Percentiles rank a stretch among this genome's conserved stretches.
Conservation (phyloP, 1,140 invertebrate genomes). For the Tribolium castaneum region DNA sequence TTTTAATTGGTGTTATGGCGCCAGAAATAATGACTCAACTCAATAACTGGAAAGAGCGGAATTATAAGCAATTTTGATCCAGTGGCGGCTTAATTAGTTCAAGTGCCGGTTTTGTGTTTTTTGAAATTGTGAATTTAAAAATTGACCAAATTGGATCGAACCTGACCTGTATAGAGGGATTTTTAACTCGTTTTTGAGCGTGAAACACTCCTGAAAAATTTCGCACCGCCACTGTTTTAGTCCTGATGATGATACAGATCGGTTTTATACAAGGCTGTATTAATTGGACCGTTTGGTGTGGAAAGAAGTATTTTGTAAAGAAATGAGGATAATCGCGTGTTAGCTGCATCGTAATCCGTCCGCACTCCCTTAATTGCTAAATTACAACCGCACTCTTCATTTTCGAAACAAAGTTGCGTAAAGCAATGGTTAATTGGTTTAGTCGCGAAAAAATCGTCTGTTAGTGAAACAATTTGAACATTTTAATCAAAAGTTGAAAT, state of each 20-base stretch:
- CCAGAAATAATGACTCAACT: conserved; percentile 1
- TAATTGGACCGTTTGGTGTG: neutral
- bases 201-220: no score
- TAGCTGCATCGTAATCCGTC: conserved; percentile 7
- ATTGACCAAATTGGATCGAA: no score
- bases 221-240: no score
- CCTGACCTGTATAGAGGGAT: no score
- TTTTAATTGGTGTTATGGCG: conserved; percentile 21
- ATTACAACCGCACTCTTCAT: neutral
- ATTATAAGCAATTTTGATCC: neutral
- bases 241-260: neutral
- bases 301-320: neutral
- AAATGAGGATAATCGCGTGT: neutral
- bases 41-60: neutral
- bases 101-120: no score
- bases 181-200: no score
- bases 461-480: neutral
- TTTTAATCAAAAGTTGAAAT: neutral
- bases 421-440: conserved; percentile 10
- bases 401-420: neutral
- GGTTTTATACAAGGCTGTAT: neutral
- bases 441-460: neutral
- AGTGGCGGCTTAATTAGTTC: no score
- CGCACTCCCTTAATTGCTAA: neutral
- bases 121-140: no score